Evolutionary conservation across 2,888 invertebrate species (phyloP).

Genomic region (Idaea dimidiata): DNA sequence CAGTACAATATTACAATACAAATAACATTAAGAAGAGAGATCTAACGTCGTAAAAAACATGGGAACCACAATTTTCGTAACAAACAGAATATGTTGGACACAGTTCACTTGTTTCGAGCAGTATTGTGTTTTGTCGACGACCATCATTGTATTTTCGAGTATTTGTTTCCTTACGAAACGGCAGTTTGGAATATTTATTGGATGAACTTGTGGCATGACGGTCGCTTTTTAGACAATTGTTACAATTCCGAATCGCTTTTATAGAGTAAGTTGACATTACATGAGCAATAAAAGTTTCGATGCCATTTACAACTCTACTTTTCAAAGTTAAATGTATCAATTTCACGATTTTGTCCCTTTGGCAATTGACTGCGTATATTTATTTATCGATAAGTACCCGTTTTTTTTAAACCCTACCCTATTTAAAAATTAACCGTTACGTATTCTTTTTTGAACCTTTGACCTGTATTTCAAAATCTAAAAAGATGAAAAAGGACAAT

Average conservation of each 20-base stretch:
- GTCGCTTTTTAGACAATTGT: conserved; percentile 71
- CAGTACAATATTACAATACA: conserved; percentile 40
- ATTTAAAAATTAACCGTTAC: too few relatives aligned
- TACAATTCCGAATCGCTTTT: conserved; percentile 56
- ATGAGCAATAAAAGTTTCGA: conserved; percentile 55
- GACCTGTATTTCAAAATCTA: too few relatives aligned
- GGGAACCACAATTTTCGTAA: conserved; percentile 61
- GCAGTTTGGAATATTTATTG: conserved; percentile 79
- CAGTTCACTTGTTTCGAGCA: conserved; percentile 68
- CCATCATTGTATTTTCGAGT: conserved; percentile 76
- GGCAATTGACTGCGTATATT: too few relatives aligned
- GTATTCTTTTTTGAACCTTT: too few relatives aligned
- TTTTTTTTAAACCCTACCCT: too few relatives aligned
- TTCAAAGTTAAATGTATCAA: conserved; percentile 18
- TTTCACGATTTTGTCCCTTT: too few relatives aligned
- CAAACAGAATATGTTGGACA: conserved; percentile 73
- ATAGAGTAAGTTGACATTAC: conserved; percentile 33
- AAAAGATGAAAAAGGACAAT: too few relatives aligned
- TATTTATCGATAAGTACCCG: too few relatives aligned
- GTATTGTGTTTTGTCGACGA: conserved; percentile 67
- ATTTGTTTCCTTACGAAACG: conserved; percentile 75
- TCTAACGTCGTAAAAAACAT: conserved; percentile 54
- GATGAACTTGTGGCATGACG: conserved; percentile 73
- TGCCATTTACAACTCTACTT: conserved; percentile 47
- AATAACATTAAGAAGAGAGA: conserved; percentile 53